Conservation (phyloP, 2,888 invertebrate genomes). For the Lypha dubia region DNA sequence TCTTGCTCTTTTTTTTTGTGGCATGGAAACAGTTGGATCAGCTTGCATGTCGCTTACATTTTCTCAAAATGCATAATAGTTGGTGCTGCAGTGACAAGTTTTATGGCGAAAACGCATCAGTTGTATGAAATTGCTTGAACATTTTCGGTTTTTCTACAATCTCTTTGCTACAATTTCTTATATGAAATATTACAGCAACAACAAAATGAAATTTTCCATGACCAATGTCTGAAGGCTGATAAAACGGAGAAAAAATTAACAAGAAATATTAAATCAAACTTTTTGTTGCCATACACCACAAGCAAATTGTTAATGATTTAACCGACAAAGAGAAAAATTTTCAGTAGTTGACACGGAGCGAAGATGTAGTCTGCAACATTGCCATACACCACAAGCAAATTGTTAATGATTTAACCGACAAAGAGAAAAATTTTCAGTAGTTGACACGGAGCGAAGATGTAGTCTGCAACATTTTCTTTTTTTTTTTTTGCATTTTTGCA, state of each 20-base stretch:
- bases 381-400: too few species aligned
- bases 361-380: background rate
- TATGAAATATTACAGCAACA: too few species aligned
- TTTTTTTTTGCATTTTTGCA: too few species aligned
- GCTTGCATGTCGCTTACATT: background rate
- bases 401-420: slow-evolving; percentile 17
- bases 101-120: background rate
- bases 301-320: slow-evolving; percentile 17
- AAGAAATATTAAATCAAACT: background rate
- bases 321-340: slow-evolving; percentile 19
- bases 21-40: background rate
- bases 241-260: background rate
- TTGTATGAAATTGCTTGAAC: background rate
- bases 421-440: slow-evolving; percentile 18
- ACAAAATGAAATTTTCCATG: background rate
- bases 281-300: too few species aligned
- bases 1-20: too few species aligned
- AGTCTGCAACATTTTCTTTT: too few species aligned
- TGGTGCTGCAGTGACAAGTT: too few species aligned
- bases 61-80: background rate
- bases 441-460: background rate
- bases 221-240: background rate
- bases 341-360: background rate
- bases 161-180: background rate
- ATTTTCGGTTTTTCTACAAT: background rate